A percentile compares a stretch with the other conserved stretches of the same genome.
phyloP scores from a whole-genome alignment of 2,113 vertebrate genomes.

The Illadopsis cleaveri region DNA sequence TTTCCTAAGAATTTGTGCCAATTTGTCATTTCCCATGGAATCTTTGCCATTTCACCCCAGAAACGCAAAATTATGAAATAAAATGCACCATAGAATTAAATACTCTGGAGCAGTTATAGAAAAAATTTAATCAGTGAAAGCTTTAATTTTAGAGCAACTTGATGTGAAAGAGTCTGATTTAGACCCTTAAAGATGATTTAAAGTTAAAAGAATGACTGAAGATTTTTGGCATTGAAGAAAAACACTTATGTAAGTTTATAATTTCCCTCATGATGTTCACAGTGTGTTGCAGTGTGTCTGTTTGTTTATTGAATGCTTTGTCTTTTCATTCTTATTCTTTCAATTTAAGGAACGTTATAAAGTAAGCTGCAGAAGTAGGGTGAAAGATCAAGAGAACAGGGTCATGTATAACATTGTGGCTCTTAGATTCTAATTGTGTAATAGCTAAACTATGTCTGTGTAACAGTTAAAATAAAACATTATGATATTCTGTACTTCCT shows the following conservation, averaged over 20 bases:
- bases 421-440: neutral
- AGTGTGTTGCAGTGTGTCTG: neutral
- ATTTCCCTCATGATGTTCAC: neutral
- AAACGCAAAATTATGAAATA: neutral
- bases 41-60: neutral
- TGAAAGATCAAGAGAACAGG: neutral
- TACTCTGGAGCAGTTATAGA: neutral
- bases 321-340: neutral
- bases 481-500: neutral
- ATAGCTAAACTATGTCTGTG: neutral
- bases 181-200: neutral
- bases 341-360: neutral
- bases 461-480: neutral
- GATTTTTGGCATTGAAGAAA: neutral
- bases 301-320: neutral
- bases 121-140: neutral
- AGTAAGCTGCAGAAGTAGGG: neutral
- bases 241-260: neutral
- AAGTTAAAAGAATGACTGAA: neutral
- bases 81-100: neutral
- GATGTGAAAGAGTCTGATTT: neutral
- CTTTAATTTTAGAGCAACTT: neutral
- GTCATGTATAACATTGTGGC: no score
- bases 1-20: neutral
- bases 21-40: neutral